Evolutionary conservation across 2,888 invertebrate genomes (phyloP).

Genomic region (Clanis bilineata): DNA sequence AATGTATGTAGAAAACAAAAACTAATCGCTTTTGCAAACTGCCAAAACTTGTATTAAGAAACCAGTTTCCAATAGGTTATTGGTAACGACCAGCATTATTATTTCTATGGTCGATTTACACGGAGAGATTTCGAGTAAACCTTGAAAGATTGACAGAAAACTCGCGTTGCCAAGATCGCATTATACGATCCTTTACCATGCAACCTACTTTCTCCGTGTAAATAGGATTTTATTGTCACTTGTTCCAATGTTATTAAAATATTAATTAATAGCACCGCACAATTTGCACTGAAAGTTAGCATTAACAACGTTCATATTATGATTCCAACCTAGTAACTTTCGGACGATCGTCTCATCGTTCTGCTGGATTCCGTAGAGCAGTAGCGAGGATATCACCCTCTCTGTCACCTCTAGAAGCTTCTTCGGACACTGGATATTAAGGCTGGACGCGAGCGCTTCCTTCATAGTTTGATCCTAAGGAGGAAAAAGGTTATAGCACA

Average conservation of each 20-base stretch:
- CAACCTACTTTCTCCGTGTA: too few relatives aligned
- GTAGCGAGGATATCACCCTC: conserved; percentile 63
- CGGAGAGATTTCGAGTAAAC: too few relatives aligned
- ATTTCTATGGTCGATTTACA: too few relatives aligned
- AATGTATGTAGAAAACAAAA: too few relatives aligned
- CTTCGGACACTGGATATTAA: conserved; percentile 79
- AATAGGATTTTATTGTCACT: too few relatives aligned
- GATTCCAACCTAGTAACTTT: conserved; percentile 59
- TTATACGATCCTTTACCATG: too few relatives aligned
- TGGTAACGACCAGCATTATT: too few relatives aligned
- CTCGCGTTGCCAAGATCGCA: too few relatives aligned
- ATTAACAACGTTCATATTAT: neutral
- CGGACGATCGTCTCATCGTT: conserved; percentile 58
- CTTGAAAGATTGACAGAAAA: too few relatives aligned
- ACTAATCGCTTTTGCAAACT: too few relatives aligned
- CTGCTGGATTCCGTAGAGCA: conserved; percentile 66
- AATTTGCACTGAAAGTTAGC: neutral
- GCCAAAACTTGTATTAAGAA: too few relatives aligned
- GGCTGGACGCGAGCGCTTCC: conserved; percentile 78
- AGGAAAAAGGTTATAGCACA: conserved; percentile 19
- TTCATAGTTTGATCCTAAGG: conserved; percentile 77
- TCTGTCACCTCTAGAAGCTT: conserved; percentile 66
- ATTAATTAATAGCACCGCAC: neutral
- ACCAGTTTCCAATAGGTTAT: too few relatives aligned
- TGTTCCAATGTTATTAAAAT: neutral